Conservation (phyloP, 35 echinoderm and acorn worm species). For the Antedon bifida region DNA sequence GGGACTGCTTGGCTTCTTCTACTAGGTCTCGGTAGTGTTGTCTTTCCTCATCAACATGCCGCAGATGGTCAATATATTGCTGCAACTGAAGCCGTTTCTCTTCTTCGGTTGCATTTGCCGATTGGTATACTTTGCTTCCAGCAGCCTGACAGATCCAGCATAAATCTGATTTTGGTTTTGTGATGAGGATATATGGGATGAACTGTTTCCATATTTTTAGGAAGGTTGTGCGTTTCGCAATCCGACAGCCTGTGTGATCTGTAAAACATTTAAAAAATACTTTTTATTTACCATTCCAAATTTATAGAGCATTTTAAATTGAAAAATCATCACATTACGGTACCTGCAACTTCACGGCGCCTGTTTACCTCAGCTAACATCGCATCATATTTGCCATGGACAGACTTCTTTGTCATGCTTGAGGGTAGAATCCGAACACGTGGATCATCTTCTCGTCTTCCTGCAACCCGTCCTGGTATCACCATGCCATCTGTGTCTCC, state of each 20-base stretch:
- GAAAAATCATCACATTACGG: background rate
- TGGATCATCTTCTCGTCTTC: background rate
- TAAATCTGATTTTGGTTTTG: constrained; percentile 11
- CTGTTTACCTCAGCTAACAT: background rate
- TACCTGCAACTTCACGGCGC: background rate
- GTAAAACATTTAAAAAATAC: no score
- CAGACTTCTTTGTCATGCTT: background rate
- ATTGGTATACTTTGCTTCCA: constrained; percentile 11
- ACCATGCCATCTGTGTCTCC: background rate
- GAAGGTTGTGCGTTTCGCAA: constrained; percentile 10
- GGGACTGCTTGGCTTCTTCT: no score
- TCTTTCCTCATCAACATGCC: background rate
- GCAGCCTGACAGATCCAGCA: constrained; percentile 41
- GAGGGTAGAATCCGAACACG: background rate
- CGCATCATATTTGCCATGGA: background rate
- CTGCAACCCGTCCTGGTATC: background rate
- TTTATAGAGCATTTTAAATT: no score
- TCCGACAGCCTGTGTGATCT: background rate
- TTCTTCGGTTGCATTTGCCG: constrained; percentile 1
- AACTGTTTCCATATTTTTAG: constrained; percentile 19
- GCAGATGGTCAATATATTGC: background rate
- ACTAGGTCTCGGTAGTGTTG: background rate
- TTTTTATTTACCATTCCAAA: no score
- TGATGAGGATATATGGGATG: constrained; percentile 11
- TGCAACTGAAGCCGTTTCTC: background rate